A percentile compares a stretch with the other conserved stretches of the same genome.
Conservation (phyloP, 2,888 invertebrate species). For the Caenorhabditis sp. region DNA sequence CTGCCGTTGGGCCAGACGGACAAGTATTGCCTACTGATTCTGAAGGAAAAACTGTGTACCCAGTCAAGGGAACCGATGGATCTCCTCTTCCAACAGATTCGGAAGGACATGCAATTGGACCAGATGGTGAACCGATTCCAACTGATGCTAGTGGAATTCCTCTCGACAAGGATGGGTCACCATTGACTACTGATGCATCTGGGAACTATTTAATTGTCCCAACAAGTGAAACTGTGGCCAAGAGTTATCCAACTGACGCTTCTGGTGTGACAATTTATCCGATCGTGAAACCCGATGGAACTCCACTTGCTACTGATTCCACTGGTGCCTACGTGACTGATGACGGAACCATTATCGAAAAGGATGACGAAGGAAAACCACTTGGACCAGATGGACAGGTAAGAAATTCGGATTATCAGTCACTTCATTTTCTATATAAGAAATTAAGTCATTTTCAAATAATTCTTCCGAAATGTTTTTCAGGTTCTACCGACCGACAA, state of each 20-base stretch:
- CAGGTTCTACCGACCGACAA: constrained; percentile 64
- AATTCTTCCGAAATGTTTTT: background rate
- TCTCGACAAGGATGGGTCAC: constrained; percentile 8
- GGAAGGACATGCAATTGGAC: constrained; percentile 51
- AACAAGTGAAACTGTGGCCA: background rate
- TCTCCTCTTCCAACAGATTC: constrained; percentile 55
- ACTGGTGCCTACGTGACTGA: constrained; percentile 58
- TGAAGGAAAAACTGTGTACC: constrained; percentile 48
- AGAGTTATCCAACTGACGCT: constrained; percentile 20
- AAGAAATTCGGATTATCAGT: background rate
- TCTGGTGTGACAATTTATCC: constrained; percentile 12
- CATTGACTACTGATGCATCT: background rate
- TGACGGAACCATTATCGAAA: constrained; percentile 53
- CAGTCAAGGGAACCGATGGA: constrained; percentile 48
- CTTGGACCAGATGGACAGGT: constrained; percentile 54
- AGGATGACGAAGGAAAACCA: constrained; percentile 23
- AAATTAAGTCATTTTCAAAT: background rate
- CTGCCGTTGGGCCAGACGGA: constrained; percentile 10
- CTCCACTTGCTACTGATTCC: constrained; percentile 66
- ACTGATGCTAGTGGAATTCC: constrained; percentile 56
- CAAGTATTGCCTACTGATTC: constrained; percentile 61
- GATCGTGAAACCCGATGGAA: constrained; percentile 68
- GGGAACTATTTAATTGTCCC: constrained; percentile 14
- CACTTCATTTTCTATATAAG: background rate
- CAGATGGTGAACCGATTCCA: constrained; percentile 63